A percentile compares a stretch with the other conserved stretches of the same genome.
phyloP scores from a whole-genome alignment of 2,888 invertebrate species.

The Meloe dianella region DNA sequence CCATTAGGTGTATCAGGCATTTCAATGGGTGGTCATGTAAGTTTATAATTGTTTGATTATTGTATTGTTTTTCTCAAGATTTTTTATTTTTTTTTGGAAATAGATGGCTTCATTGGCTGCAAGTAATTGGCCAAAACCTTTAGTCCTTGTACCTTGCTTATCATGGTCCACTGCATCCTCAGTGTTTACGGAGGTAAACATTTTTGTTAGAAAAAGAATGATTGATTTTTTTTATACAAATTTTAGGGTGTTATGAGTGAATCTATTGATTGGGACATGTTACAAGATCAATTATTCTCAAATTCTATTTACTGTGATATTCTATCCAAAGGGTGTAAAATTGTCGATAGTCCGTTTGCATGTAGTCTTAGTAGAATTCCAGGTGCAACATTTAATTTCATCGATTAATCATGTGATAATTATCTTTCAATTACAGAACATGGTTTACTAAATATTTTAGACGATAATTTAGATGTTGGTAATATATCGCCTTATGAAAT shows the following conservation, averaged over 20 bases:
- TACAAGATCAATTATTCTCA: conserved; percentile 86
- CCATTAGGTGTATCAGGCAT: conserved; percentile 94
- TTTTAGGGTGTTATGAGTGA: conserved; percentile 92
- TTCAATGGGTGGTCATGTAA: conserved; percentile 98
- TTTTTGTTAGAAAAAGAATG: background rate
- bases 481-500: conserved; percentile 54
- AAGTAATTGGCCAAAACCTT: conserved; percentile 93
- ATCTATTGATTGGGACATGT: conserved; percentile 91
- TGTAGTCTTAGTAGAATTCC: conserved; percentile 49
- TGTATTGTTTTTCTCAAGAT: conserved; percentile 11
- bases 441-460: conserved; percentile 30
- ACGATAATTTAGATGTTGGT: conserved; percentile 35
- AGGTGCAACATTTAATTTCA: conserved; percentile 39
- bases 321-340: conserved; percentile 85
- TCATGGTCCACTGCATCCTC: conserved; percentile 98
- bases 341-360: conserved; percentile 69
- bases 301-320: conserved; percentile 82
- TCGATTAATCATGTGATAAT: background rate
- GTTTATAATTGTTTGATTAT: conserved; percentile 53
- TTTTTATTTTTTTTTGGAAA: conserved; percentile 33
- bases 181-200: conserved; percentile 84
- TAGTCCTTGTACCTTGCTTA: conserved; percentile 92
- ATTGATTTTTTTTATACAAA: conserved; percentile 22
- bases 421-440: conserved; percentile 32
- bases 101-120: conserved; percentile 99